phyloP scores from a whole-genome alignment of 2,797 vertebrate species.

The Mus caroli region DNA sequence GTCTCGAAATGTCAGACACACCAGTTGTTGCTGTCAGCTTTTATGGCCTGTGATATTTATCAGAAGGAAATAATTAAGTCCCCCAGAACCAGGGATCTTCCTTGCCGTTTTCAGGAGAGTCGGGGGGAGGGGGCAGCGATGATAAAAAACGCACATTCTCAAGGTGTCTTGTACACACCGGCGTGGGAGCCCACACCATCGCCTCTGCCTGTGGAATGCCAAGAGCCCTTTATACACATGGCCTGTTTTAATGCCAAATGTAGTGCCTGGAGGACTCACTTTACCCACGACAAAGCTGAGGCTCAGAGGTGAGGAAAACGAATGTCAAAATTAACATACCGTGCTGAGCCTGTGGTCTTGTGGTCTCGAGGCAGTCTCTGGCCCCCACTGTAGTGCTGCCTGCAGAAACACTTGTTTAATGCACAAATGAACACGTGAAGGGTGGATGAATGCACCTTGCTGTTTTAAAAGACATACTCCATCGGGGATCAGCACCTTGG shows the following conservation, averaged over 20 bases:
- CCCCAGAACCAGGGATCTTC: slow-evolving; percentile 47
- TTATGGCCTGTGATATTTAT: slow-evolving; percentile 65
- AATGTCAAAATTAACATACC: not conserved
- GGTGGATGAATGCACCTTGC: rapidly evolving
- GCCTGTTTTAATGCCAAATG: not conserved
- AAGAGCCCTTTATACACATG: rapidly evolving
- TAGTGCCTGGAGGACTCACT: not conserved
- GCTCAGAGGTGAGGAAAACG: not conserved
- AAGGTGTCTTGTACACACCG: rapidly evolving
- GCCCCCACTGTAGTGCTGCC: rapidly evolving
- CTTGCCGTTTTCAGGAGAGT: not conserved
- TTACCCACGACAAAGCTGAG: not conserved
- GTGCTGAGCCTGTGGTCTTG: not conserved
- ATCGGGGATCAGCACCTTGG: not conserved
- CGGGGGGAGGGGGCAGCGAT: not conserved
- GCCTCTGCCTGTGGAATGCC: not conserved
- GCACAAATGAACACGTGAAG: not conserved
- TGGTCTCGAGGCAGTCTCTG: not conserved
- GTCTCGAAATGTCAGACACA: slow-evolving; percentile 61
- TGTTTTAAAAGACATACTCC: not conserved
- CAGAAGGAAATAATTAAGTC: slow-evolving; percentile 74
- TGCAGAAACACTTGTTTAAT: not conserved
- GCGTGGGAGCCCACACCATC: no score
- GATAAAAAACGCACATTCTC: not conserved
- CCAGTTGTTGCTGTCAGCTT: slow-evolving; percentile 64